Conservation (phyloP, 2,113 vertebrate species). For the Podilymbus podiceps region DNA sequence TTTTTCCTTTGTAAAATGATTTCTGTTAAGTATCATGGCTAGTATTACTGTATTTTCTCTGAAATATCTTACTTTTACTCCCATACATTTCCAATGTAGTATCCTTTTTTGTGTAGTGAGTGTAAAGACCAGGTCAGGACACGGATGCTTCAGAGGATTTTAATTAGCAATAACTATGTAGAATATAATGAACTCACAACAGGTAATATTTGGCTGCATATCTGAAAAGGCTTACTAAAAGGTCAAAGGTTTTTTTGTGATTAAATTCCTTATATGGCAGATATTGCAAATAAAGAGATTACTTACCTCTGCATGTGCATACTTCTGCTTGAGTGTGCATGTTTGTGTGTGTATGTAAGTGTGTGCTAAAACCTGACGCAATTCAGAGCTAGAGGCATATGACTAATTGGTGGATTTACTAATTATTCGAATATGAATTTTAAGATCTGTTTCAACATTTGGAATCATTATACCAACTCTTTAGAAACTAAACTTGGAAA, state of each 20-base stretch:
- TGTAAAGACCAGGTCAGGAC: neutral
- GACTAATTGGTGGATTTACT: neutral
- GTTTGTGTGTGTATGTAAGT: accelerated
- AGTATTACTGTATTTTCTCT: neutral
- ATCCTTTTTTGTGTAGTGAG: neutral
- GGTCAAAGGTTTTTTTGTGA: neutral
- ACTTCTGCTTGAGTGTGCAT: neutral
- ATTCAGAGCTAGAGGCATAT: neutral
- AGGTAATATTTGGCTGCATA: neutral
- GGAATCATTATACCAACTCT: neutral
- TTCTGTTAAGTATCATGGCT: neutral
- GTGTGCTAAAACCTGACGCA: neutral
- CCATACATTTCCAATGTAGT: neutral
- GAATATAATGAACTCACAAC: neutral
- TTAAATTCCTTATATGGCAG: neutral
- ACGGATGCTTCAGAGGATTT: neutral
- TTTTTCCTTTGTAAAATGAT: neutral
- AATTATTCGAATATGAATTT: neutral
- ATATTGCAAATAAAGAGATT: neutral
- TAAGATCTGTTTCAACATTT: neutral
- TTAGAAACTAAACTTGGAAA: neutral
- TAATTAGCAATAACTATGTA: neutral
- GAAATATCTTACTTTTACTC: neutral
- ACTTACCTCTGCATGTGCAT: neutral
- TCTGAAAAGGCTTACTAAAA: neutral